Conservation (phyloP, 2,888 invertebrate genomes). For the Pelosia muscerda region DNA sequence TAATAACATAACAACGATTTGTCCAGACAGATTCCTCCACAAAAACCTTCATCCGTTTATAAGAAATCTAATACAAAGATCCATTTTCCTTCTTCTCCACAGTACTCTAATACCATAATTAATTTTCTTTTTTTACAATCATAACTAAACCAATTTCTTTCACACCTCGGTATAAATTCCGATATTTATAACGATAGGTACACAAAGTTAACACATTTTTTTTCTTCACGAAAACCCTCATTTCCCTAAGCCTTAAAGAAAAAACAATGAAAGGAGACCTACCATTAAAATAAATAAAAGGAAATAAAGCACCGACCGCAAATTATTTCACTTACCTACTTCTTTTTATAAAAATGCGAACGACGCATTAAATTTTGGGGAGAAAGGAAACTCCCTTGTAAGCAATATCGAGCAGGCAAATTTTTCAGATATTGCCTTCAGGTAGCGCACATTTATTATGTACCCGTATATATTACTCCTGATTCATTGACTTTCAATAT, state of each 20-base stretch:
- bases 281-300: conserved; percentile 87
- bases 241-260: conserved; percentile 75
- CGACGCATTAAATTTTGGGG: conserved; percentile 87
- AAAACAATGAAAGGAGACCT: conserved; percentile 82
- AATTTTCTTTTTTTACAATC: conserved; percentile 68
- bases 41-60: conserved; percentile 41
- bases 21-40: conserved; percentile 25
- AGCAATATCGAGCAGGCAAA: conserved; percentile 87
- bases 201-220: conserved; percentile 72
- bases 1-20: conserved; percentile 7
- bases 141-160: conserved; percentile 74
- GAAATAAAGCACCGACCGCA: conserved; percentile 85
- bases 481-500: conserved; percentile 87
- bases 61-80: conserved; percentile 40
- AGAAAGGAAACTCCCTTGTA: conserved; percentile 87
- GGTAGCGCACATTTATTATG: conserved; percentile 87
- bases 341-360: conserved; percentile 87
- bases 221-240: conserved; percentile 68
- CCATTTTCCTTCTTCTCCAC: conserved; percentile 35
- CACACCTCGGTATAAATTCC: conserved; percentile 68
- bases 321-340: conserved; percentile 87
- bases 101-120: conserved; percentile 57
- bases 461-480: conserved; percentile 87
- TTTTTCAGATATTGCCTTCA: conserved; percentile 88
- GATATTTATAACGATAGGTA: conserved; percentile 73